Evolutionary conservation across 2,113 vertebrate species (phyloP), one percentile per base, ranked within the genome.

Genomic region (Cyanoramphus novaezelandiae): DNA sequence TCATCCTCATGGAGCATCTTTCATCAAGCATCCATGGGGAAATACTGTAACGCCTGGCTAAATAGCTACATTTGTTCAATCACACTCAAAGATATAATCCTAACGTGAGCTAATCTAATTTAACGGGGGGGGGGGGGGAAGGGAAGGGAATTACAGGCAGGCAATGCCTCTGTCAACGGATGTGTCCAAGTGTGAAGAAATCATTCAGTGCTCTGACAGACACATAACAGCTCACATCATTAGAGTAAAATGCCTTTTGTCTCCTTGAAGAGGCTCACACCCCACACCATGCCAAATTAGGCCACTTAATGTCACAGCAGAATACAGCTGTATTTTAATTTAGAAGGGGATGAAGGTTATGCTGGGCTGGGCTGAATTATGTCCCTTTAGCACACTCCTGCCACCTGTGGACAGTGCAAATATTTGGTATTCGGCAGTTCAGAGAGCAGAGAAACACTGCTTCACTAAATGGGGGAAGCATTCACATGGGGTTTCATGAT

Each of bases 61-160:
- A 96, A 95, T 96, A 90, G 71, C 91, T 95, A 82, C 91, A 94
- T 97, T 96, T 96, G 95, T 94, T 96, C 92, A 96, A 94, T 93
- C 95, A 93, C 83, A 96, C 86, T 90, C 90, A 62, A 86, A 95
- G 83, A 94, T 92, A 87, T 39, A 88, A 94, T 74, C 81, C 83
- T 92, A 46, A 89, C 91, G 67, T 91, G 92, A 91, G 91, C 77
- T 92, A 76, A 93, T 96, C 77, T 96, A 95, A 97, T 97, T 96
- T 95, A 96, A 94, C 43, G 10, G 85, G n/a, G 19, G 3, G 0
- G 9, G 13, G 25, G 28, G 16, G 28, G 31, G 17, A 3, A 0
- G 8, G 46, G n/a, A 37, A 76, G 69, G 41, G 46, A 41, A 7
- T 62, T 57, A 64, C 37, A 86, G 60, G 29, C 92, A 82, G 28